Base-by-base conservation (phyloP, 2,797 vertebrate genomes). In the Petrocephalus schoutedeni region DNA sequence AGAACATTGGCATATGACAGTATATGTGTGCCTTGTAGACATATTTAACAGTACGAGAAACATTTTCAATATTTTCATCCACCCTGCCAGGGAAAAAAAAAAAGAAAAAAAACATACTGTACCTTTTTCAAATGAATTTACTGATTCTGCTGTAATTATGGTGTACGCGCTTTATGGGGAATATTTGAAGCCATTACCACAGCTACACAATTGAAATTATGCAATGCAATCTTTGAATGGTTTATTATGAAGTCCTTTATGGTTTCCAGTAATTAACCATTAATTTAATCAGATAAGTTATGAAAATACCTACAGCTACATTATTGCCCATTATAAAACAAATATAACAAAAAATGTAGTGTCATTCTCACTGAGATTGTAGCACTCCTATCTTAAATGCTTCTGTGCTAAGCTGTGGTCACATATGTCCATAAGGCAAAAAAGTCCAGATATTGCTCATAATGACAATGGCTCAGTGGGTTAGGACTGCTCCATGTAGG, bases 231-330 rank as follows among this genome's bases (percentile, higher is more conserved):
- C 10, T 67, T 67, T 67, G 9, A 67, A 67, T 32, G 23, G 61
- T 32, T 28, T 28, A 10, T 67, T 67, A 32, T 32, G 23, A 67
- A 67, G 85, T 61, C 83, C 51, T 85, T 67, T 49, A 88, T 64
- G 6, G 82, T 49, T 85, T 85, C 21, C 57, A 85, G 85, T 85
- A 49, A 88, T 36, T 59, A 86, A 86, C 84, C 28, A 58, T 59
- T 36, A 59, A 59, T 59, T 86, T 59, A 58, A n/a, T 57, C 5
- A 57, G 54, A 57, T 28, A 36, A 85, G 16, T 57, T 36, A 32
- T 21, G 54, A 16, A 7, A 57, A 85, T 28, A 85, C 84, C 54
- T 85, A 7, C 54, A 19, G 54, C 54, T 16, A 86, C 84, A 56
- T 77, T 58, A 59, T 59, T 86, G 53, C n/a, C 84, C 84, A 59